A percentile compares a stretch with the other conserved stretches of the same genome.
These are phyloP conservation scores for Heliothis virescens DNA, from an alignment of 1,140 invertebrate genomes.

Conservation along the genomic window DNA sequence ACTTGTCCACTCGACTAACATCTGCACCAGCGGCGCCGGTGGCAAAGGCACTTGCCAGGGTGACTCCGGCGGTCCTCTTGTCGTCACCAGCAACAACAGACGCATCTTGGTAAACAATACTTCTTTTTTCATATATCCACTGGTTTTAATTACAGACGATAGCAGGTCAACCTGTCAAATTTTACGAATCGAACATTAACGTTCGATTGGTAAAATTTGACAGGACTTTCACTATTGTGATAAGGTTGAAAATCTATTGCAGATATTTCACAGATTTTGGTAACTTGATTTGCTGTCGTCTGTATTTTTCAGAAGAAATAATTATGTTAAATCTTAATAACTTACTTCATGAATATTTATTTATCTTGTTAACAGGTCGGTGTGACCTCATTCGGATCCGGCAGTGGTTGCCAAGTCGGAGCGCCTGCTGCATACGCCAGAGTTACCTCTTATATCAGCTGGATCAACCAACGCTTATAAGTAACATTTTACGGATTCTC, in stretches of 20 bases:
- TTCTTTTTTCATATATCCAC: no score
- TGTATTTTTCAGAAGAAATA: no score
- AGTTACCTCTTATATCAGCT: slow-evolving; percentile 75
- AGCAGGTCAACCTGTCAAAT: no score
- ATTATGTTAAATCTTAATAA: no score
- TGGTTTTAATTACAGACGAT: no score
- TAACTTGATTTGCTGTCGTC: no score
- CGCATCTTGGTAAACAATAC: slow-evolving; percentile 50
- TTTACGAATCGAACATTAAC: no score
- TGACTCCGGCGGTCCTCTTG: slow-evolving; percentile 66
- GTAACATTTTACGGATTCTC: background rate
- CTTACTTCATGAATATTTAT: background rate
- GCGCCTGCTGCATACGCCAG: slow-evolving; percentile 78
- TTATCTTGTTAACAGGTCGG: slow-evolving; percentile 73
- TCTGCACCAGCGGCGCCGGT: slow-evolving; percentile 61
- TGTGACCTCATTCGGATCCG: slow-evolving; percentile 83
- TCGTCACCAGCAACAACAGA: slow-evolving; percentile 31
- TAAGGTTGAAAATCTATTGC: no score
- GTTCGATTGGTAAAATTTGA: no score
- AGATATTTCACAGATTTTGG: no score
- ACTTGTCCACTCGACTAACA: slow-evolving; percentile 49
- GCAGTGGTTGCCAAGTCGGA: slow-evolving; percentile 77
- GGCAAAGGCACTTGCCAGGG: slow-evolving; percentile 57
- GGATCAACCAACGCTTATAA: slow-evolving; percentile 62
- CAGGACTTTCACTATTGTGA: no score